Base-by-base conservation (phyloP, 2,888 invertebrate species). In the Meliscaeva auricollis region DNA sequence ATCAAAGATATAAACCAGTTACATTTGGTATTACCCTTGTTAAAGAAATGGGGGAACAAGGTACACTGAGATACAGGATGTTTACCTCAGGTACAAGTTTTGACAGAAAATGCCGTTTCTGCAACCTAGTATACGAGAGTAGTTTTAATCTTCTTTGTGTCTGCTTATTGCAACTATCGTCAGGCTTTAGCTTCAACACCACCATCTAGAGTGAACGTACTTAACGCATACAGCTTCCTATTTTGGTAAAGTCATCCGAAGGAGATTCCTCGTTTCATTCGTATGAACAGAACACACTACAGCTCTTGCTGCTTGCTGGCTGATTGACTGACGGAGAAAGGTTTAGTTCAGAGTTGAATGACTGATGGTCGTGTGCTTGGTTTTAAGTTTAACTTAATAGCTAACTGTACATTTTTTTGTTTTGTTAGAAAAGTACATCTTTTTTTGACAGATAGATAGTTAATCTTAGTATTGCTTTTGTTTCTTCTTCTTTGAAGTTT, bases 311-410 rank as follows among this genome's bases (percentile, higher is more conserved):
- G 13, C 15, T 41, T 32, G 52, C 22, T 58, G 20, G 15, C 79
- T 75, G 80, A 79, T 72, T 80, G 80, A 75, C 78, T 74, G 78
- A 62, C 72, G 81, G 76, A 69, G 85, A 85, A 77, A 77, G 76
- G 85, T 81, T 85, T 76, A 75, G 81, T 85, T 85, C 85, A 77
- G 81, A 85, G 85, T 85, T 85, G 85, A 85, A 81, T 85, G 85
- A 85, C 85, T 85, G 85, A 75, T 76, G 84, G 60, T 76, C 76
- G 68, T 83, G 83, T 30, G 26, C 9, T 73, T 44, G 48, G 50
- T 78, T 79, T 78, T 64, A 62, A 73, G 56, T 74, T 75, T 64
- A 74, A 50, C 64, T 58, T 20, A 38, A 22, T 50, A 44, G 35
- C 74, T 62, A 74, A 70, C 69, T 15, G 66, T 44, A 20, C 32